Evolutionary conservation across 1,140 invertebrate genomes (phyloP).

Genomic region (Pararge aegeria): DNA sequence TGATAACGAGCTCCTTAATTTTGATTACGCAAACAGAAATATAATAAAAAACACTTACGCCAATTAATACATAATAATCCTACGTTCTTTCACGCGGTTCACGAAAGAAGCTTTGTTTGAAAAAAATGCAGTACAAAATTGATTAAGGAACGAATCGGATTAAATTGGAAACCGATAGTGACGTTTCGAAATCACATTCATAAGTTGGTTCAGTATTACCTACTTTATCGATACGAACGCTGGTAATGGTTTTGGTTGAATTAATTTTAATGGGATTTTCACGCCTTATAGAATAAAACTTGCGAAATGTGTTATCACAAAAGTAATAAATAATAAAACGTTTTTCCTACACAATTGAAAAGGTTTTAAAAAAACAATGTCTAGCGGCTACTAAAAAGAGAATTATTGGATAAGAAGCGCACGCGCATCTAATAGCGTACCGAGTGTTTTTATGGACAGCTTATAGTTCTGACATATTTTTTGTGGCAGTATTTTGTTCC

Average conservation of each 20-base stretch:
- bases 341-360: slow-evolving; percentile 16
- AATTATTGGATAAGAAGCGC: slow-evolving; percentile 42
- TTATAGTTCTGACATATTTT: slow-evolving; percentile 35
- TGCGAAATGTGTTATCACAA: slow-evolving; percentile 68
- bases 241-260: slow-evolving; percentile 76
- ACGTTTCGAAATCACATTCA: slow-evolving; percentile 78
- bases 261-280: slow-evolving; percentile 79
- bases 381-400: slow-evolving; percentile 40
- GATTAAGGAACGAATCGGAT: slow-evolving; percentile 79
- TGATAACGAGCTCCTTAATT: slow-evolving; percentile 42
- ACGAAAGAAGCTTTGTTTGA: slow-evolving; percentile 38
- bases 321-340: slow-evolving; percentile 60
- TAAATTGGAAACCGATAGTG: slow-evolving; percentile 79
- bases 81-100: slow-evolving; percentile 57
- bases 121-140: slow-evolving; percentile 44
- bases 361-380: slow-evolving; percentile 39
- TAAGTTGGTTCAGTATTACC: slow-evolving; percentile 71
- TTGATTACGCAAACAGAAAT: slow-evolving; percentile 5
- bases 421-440: slow-evolving; percentile 57
- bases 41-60: slow-evolving; percentile 21
- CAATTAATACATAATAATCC: slow-evolving; percentile 55
- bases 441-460: slow-evolving; percentile 38
- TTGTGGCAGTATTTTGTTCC: slow-evolving; percentile 38
- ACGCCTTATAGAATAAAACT: slow-evolving; percentile 76
- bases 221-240: slow-evolving; percentile 71